Evolutionary conservation across 2,797 vertebrate genomes (phyloP).

Genomic region (Notolabrus celidotus): DNA sequence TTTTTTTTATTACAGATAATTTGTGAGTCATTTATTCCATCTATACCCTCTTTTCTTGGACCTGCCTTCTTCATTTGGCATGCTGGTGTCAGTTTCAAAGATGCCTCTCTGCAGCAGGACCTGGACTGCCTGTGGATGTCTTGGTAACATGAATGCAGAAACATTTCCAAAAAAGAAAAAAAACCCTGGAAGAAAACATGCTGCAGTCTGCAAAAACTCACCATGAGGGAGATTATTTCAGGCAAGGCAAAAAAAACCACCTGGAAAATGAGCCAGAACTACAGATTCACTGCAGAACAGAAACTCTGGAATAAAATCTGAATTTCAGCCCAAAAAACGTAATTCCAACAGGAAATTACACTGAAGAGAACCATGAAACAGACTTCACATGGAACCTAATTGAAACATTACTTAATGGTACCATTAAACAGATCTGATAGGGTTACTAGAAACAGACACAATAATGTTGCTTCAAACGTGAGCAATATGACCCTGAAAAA

Average conservation of each 20-base stretch:
- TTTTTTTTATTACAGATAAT: not conserved
- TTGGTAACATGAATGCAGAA: not conserved
- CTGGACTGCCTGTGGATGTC: not conserved
- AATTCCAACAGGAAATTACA: too few relatives aligned
- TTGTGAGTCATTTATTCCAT: not conserved
- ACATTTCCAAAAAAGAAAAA: not conserved
- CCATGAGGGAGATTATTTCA: not conserved
- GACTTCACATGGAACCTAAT: too few relatives aligned
- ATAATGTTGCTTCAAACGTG: too few relatives aligned
- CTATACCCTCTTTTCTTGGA: not conserved
- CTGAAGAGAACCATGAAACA: too few relatives aligned
- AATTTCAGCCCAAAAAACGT: not conserved
- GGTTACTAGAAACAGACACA: too few relatives aligned
- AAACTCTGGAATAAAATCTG: not conserved
- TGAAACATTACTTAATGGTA: too few relatives aligned
- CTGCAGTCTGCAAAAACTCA: conserved; percentile 1
- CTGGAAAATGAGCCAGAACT: not conserved
- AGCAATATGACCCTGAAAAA: too few relatives aligned
- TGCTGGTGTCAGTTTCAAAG: not conserved
- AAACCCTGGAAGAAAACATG: not conserved
- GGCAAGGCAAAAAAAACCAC: not conserved
- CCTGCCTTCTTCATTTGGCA: not conserved
- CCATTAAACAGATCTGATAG: too few relatives aligned
- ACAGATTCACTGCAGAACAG: not conserved
- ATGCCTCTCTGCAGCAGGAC: not conserved